Conservation (phyloP, 2,888 invertebrate species). For the Apamea monoglypha region DNA sequence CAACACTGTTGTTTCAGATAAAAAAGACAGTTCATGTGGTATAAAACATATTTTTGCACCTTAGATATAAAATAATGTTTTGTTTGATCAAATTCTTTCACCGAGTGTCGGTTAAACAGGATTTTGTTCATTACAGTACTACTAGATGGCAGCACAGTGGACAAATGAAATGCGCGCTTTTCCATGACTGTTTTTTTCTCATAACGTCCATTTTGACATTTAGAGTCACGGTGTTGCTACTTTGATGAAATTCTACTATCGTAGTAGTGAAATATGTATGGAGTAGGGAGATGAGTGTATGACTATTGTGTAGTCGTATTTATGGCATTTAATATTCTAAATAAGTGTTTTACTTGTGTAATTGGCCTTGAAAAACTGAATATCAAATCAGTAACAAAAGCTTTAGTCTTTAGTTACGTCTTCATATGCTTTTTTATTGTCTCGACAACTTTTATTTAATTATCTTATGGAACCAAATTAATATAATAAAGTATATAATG, state of each 20-base stretch:
- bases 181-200: conserved; percentile 72
- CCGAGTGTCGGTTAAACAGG: conserved; percentile 69
- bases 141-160: conserved; percentile 78
- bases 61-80: not conserved
- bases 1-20: conserved; percentile 3
- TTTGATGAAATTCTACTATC: conserved; percentile 50
- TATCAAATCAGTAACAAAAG: not conserved
- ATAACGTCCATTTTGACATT: conserved; percentile 77
- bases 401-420: not conserved
- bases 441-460: not conserved
- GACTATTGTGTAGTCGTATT: not conserved
- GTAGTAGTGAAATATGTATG: conserved; percentile 43
- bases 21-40: not conserved
- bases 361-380: not conserved
- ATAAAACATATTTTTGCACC: not conserved
- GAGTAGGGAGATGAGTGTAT: not conserved
- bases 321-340: not conserved
- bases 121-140: conserved; percentile 5
- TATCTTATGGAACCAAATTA: not conserved
- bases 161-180: conserved; percentile 79
- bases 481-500: not conserved
- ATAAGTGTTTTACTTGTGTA: not conserved
- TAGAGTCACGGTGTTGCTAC: conserved; percentile 71
- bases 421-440: not conserved
- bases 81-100: not conserved